Evolutionary conservation across 2,797 vertebrate species (phyloP).

Genomic region (Hoplostethus atlanticus): DNA sequence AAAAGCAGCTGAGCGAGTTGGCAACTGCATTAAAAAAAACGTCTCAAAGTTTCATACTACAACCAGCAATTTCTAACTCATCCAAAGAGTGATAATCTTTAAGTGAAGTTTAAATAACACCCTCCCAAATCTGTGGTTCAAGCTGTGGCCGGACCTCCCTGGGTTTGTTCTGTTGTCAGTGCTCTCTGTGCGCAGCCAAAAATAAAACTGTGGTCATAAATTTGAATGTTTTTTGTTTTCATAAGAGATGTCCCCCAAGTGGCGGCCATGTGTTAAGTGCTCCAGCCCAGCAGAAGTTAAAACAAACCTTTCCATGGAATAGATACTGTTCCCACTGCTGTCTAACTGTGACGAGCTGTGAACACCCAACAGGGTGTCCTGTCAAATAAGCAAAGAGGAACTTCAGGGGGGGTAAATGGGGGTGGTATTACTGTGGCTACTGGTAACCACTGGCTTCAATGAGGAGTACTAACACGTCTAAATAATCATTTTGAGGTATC

Average conservation of each 20-base stretch:
- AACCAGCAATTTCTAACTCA: background rate
- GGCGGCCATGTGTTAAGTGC: slow-evolving; percentile 55
- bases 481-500: too few relatives aligned
- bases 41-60: too few relatives aligned
- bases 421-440: too few relatives aligned
- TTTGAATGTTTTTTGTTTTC: slow-evolving; percentile 45
- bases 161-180: slow-evolving; percentile 28
- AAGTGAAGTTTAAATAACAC: background rate
- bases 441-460: too few relatives aligned
- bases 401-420: too few relatives aligned
- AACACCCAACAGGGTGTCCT: slow-evolving; percentile 32
- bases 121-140: background rate
- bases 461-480: too few relatives aligned
- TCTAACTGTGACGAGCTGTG: slow-evolving; percentile 30
- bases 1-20: background rate
- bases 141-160: slow-evolving; percentile 30
- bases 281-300: slow-evolving; percentile 40
- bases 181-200: slow-evolving; percentile 40
- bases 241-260: slow-evolving; percentile 33
- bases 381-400: slow-evolving; percentile 2
- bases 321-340: slow-evolving; percentile 22
- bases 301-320: slow-evolving; percentile 50
- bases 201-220: slow-evolving; percentile 57
- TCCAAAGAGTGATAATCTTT: background rate
- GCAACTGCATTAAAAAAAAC: too few relatives aligned